Conservation (phyloP, 2,797 vertebrate species). For the Eulemur albifrons region DNA sequence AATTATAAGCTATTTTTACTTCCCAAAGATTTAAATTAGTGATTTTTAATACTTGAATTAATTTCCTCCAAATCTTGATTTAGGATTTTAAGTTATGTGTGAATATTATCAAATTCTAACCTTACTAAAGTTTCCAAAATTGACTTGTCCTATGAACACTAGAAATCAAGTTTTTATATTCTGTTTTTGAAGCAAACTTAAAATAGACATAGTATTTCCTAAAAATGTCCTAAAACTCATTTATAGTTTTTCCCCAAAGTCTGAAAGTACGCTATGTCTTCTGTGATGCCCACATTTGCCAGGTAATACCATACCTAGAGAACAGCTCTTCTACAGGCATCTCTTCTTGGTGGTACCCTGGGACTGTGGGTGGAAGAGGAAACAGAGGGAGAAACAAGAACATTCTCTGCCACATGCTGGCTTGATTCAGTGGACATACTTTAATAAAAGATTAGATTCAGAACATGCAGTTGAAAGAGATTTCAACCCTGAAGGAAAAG, state of each 20-base stretch:
- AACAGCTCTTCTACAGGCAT: background rate
- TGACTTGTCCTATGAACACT: background rate
- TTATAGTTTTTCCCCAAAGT: background rate
- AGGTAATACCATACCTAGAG: background rate
- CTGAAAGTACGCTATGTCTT: background rate
- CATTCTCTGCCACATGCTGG: background rate
- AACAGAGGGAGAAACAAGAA: background rate
- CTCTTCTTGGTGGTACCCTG: background rate
- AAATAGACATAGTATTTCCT: background rate
- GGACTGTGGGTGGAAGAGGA: background rate
- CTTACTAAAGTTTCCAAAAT: background rate
- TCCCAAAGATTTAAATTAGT: background rate
- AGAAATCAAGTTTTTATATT: background rate
- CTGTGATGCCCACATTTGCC: background rate
- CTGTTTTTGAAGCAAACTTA: background rate
- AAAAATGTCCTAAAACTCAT: background rate
- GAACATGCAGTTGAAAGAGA: background rate
- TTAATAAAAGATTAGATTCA: background rate
- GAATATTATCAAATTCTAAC: slow-evolving; percentile 18
- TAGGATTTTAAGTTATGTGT: background rate
- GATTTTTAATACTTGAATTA: background rate
- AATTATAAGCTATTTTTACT: background rate
- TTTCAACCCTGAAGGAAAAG: background rate
- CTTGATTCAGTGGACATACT: background rate
- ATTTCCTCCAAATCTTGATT: background rate